These are phyloP conservation scores for Phengaris alcon DNA, from an alignment of 2,888 invertebrate species.

Conservation along the genomic window DNA sequence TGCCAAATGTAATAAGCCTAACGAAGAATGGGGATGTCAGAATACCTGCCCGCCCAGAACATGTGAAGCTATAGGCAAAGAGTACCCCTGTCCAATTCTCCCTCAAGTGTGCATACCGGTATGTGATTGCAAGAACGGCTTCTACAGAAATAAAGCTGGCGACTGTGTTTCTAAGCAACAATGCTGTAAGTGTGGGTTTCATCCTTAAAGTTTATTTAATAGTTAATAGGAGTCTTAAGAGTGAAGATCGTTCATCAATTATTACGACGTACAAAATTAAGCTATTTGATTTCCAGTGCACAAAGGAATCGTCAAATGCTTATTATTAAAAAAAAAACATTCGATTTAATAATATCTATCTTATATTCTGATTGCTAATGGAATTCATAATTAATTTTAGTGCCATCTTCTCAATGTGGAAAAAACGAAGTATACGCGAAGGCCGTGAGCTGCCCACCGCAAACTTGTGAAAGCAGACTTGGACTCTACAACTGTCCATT, in stretches of 20 bases:
- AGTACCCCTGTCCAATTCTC: slow-evolving; percentile 11
- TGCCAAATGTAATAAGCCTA: slow-evolving; percentile 25
- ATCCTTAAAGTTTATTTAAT: too few relatives aligned
- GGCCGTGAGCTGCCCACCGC: slow-evolving; percentile 40
- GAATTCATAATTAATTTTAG: neutral
- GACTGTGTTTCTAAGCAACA: slow-evolving; percentile 32
- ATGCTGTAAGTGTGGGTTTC: slow-evolving; percentile 7
- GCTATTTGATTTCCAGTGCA: too few relatives aligned
- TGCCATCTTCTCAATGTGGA: slow-evolving; percentile 36
- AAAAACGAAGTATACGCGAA: slow-evolving; percentile 46
- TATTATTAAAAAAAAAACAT: too few relatives aligned
- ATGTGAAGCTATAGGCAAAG: slow-evolving; percentile 29
- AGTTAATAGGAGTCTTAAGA: too few relatives aligned
- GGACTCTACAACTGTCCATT: slow-evolving; percentile 38
- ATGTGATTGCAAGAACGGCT: slow-evolving; percentile 31
- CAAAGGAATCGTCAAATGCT: too few relatives aligned
- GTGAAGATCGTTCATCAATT: too few relatives aligned
- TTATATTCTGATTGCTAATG: neutral
- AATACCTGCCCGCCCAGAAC: slow-evolving; percentile 25
- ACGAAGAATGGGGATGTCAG: slow-evolving; percentile 31
- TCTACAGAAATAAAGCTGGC: slow-evolving; percentile 32
- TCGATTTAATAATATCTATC: too few relatives aligned
- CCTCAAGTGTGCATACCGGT: slow-evolving; percentile 28
- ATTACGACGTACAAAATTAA: too few relatives aligned
- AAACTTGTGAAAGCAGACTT: slow-evolving; percentile 42